These are phyloP conservation scores for Drosophila arizonae DNA, from an alignment of 1,140 invertebrate genomes.

Conservation along the genomic window DNA sequence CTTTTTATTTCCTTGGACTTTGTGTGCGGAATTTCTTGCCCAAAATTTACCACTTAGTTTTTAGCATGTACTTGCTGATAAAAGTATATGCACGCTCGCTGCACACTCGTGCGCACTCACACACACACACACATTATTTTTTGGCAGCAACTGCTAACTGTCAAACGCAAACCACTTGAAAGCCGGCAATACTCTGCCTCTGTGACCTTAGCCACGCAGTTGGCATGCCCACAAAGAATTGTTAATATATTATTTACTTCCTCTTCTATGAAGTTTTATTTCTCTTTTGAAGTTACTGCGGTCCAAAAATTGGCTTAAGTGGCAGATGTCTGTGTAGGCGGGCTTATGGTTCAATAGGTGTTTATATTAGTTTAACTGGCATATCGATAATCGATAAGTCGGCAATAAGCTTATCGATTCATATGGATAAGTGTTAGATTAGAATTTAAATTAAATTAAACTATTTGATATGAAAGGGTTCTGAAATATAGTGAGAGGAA, in stretches of 20 bases:
- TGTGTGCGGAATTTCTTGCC: constrained; percentile 37
- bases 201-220: neutral
- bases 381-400: too few species aligned
- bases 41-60: constrained; percentile 71
- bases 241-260: neutral
- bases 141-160: constrained; percentile 22
- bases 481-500: too few species aligned
- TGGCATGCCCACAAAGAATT: constrained; percentile 1
- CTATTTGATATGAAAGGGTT: too few species aligned
- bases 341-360: too few species aligned
- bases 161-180: constrained; percentile 10
- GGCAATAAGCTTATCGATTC: too few species aligned
- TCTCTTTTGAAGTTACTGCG: neutral
- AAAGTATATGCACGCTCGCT: constrained; percentile 68
- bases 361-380: too few species aligned
- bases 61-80: constrained; percentile 68
- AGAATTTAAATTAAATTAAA: too few species aligned
- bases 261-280: neutral
- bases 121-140: neutral
- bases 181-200: neutral
- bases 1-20: constrained; percentile 21
- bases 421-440: too few species aligned
- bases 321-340: too few species aligned
- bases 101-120: constrained; percentile 42
- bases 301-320: too few species aligned